Evolutionary conservation across 1,140 invertebrate species (phyloP).

Genomic region (Apis laboriosa): DNA sequence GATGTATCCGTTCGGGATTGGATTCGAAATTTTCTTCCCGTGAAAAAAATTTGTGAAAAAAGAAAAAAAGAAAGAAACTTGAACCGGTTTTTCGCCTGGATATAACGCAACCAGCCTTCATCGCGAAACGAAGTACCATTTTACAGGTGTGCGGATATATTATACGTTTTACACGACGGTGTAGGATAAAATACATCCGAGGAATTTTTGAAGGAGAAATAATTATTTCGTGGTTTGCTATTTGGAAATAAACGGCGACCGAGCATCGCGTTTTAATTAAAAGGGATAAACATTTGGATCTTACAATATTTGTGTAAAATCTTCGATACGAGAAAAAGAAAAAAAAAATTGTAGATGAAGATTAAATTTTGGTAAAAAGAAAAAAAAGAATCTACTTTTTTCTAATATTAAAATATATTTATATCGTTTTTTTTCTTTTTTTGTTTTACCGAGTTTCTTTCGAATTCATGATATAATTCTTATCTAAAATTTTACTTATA

Average conservation of each 20-base stretch:
- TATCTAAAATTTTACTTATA: no score
- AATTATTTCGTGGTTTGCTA: neutral
- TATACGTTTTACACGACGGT: neutral
- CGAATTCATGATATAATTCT: no score
- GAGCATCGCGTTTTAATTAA: neutral
- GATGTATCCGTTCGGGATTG: neutral
- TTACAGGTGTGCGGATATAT: no score
- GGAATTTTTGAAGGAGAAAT: neutral
- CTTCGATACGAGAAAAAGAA: no score
- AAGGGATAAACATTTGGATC: no score
- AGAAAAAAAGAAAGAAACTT: neutral
- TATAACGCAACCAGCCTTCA: conserved; percentile 23
- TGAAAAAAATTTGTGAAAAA: neutral
- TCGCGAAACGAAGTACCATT: conserved; percentile 24
- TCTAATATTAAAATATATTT: no score
- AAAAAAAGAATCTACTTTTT: no score
- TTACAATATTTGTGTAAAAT: no score
- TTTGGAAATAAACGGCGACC: neutral
- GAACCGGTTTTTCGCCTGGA: conserved; percentile 38
- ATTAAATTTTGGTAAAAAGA: no score
- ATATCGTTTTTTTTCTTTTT: no score
- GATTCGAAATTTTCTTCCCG: conserved; percentile 20
- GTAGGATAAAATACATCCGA: neutral
- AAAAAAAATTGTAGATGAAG: no score
- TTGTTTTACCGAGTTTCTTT: no score